Conservation (phyloP, 2,888 invertebrate genomes). For the Chydorus sphaericus region DNA sequence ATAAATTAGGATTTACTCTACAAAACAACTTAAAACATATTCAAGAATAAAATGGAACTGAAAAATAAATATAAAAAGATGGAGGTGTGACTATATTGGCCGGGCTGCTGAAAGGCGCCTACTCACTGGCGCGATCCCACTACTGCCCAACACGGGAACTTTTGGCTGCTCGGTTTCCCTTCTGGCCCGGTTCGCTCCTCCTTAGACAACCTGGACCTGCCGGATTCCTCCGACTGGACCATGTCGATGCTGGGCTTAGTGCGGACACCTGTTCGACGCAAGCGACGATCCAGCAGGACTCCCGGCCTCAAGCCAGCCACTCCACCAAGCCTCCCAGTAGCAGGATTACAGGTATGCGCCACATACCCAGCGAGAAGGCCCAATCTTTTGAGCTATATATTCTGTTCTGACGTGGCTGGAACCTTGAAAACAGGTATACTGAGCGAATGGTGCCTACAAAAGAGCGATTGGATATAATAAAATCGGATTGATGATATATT, state of each 20-base stretch:
- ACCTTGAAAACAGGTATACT: too few relatives aligned
- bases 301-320: conserved; percentile 89
- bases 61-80: conserved; percentile 41
- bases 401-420: too few relatives aligned
- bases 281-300: conserved; percentile 43
- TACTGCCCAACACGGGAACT: conserved; percentile 97
- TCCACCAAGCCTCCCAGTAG: conserved; percentile 81
- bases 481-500: too few relatives aligned
- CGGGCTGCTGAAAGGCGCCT: conserved; percentile 63
- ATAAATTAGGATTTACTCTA: not conserved
- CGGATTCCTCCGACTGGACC: conserved; percentile 72
- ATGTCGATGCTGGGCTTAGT: conserved; percentile 96
- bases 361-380: conserved; percentile 68
- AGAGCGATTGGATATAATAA: too few relatives aligned
- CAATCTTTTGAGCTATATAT: too few relatives aligned
- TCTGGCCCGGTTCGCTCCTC: conserved; percentile 97
- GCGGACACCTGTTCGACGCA: conserved; percentile 37
- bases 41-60: not conserved
- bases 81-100: conserved; percentile 59
- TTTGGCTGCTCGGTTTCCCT: conserved; percentile 99
- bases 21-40: too few relatives aligned
- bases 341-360: conserved; percentile 97
- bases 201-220: conserved; percentile 80
- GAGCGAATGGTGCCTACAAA: too few relatives aligned
- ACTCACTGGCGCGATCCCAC: conserved; percentile 97